Evolutionary conservation across 1,140 invertebrate species (phyloP).

Genomic region (Heliothis virescens): DNA sequence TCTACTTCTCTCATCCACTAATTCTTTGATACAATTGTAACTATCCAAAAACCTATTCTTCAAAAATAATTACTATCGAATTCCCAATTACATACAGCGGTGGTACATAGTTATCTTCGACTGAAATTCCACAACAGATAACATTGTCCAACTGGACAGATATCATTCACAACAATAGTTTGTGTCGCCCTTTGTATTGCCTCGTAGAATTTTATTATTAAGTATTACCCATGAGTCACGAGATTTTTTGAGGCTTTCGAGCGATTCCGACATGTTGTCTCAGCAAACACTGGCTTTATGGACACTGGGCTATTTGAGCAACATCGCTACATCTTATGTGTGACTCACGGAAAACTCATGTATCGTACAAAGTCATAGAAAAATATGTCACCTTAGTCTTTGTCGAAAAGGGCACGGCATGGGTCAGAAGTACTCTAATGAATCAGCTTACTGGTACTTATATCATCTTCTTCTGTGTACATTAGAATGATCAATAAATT

Average conservation of each 20-base stretch:
- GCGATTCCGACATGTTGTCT: conserved; percentile 48
- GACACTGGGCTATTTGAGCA: conserved; percentile 13
- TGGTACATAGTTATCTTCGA: not conserved
- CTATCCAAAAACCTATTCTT: no score
- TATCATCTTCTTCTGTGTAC: no score
- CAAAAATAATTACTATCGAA: not conserved
- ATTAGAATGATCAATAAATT: not conserved
- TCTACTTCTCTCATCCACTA: no score
- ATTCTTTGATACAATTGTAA: no score
- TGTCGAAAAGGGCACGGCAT: not conserved
- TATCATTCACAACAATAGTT: conserved; percentile 18
- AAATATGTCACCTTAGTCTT: not conserved
- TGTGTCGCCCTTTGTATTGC: conserved; percentile 10
- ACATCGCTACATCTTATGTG: conserved; percentile 13
- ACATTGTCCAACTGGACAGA: conserved; percentile 10
- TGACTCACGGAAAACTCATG: conserved; percentile 24
- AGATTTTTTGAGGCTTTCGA: conserved; percentile 47
- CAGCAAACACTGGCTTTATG: conserved; percentile 46
- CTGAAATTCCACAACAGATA: conserved; percentile 5
- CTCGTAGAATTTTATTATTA: conserved; percentile 23
- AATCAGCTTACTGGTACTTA: no score
- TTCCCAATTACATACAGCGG: not conserved
- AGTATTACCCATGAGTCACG: conserved; percentile 46
- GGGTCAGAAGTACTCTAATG: not conserved
- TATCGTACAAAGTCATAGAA: not conserved